Conservation (phyloP, 30 jellyfish, hydroid and myxozoan species). For the Morbakka virulenta region DNA sequence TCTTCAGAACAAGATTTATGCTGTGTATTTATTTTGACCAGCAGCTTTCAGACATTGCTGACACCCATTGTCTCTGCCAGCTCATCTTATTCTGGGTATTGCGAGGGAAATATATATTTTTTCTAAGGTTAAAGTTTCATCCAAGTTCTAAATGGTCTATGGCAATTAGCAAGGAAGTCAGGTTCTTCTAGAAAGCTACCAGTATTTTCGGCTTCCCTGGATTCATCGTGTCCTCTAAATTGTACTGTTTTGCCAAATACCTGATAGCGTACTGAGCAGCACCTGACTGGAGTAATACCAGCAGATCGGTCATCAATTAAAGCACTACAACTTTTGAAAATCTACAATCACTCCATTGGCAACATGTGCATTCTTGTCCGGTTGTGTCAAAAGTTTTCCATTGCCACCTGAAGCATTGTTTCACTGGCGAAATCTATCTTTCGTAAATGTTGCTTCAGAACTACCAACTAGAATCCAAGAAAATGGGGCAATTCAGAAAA, state of each 20-base stretch:
- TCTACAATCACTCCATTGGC: conserved; percentile 40
- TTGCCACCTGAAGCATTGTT: conserved; percentile 37
- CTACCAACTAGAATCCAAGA: conserved; percentile 35
- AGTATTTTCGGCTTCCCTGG: conserved; percentile 2
- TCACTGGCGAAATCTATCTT: conserved; percentile 19
- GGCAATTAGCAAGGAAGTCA: conserved; percentile 35
- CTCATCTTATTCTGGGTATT: conserved; percentile 49
- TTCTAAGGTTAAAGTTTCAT: conserved; percentile 48
- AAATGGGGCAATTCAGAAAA: too few species aligned
- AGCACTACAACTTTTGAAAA: conserved; percentile 10
- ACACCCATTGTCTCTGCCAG: conserved; percentile 41
- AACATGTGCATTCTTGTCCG: conserved; percentile 26
- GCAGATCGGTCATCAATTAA: conserved; percentile 34
- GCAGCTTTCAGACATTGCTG: conserved; percentile 50
- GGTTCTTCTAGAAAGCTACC: conserved; percentile 56
- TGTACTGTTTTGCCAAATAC: conserved; percentile 49
- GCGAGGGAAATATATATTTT: conserved; percentile 10
- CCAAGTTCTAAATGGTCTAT: conserved; percentile 35
- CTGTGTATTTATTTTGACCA: conserved; percentile 10
- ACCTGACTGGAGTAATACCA: conserved; percentile 45
- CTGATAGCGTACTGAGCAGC: conserved; percentile 23
- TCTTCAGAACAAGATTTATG: conserved; percentile 25
- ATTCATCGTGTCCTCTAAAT: conserved; percentile 52
- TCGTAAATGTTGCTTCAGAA: conserved; percentile 22
- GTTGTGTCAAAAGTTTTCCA: conserved; percentile 30